A percentile compares a stretch with the other conserved stretches of the same genome.
Evolutionary conservation across 2,888 invertebrate genomes (phyloP).

Genomic region (Scelioninae gen. 1): DNA sequence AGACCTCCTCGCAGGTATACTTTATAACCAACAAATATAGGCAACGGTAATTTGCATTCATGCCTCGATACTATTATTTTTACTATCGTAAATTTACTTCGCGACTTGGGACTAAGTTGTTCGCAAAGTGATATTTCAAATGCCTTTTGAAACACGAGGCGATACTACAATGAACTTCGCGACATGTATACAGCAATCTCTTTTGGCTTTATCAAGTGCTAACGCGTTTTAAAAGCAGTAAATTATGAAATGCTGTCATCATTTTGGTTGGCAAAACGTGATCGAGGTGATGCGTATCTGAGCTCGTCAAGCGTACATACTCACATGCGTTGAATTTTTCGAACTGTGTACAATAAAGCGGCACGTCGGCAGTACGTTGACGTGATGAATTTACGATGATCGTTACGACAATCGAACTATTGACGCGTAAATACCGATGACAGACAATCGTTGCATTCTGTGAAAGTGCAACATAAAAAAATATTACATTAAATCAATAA

Average conservation of each 20-base stretch:
- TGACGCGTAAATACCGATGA: slow-evolving; percentile 68
- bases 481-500: slow-evolving; percentile 59
- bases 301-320: slow-evolving; percentile 47
- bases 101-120: too few relatives aligned
- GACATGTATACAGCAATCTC: too few relatives aligned
- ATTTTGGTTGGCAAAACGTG: slow-evolving; percentile 52
- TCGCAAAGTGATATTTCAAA: too few relatives aligned
- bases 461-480: slow-evolving; percentile 47
- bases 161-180: too few relatives aligned
- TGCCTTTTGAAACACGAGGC: too few relatives aligned
- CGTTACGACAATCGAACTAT: slow-evolving; percentile 69
- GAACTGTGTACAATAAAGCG: slow-evolving; percentile 66
- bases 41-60: not conserved
- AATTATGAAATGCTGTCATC: slow-evolving; percentile 48
- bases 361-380: slow-evolving; percentile 60
- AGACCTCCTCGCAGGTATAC: slow-evolving; percentile 10
- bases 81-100: too few relatives aligned
- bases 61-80: not conserved
- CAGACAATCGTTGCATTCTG: slow-evolving; percentile 60
- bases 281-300: slow-evolving; percentile 46
- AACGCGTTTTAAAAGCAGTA: slow-evolving; percentile 35
- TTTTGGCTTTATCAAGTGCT: slow-evolving; percentile 22
- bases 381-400: slow-evolving; percentile 70
- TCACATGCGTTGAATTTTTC: slow-evolving; percentile 59
- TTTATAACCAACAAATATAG: slow-evolving; percentile 7